phyloP scores from a whole-genome alignment of 2,888 invertebrate genomes.

The Parascotia fuliginaria region DNA sequence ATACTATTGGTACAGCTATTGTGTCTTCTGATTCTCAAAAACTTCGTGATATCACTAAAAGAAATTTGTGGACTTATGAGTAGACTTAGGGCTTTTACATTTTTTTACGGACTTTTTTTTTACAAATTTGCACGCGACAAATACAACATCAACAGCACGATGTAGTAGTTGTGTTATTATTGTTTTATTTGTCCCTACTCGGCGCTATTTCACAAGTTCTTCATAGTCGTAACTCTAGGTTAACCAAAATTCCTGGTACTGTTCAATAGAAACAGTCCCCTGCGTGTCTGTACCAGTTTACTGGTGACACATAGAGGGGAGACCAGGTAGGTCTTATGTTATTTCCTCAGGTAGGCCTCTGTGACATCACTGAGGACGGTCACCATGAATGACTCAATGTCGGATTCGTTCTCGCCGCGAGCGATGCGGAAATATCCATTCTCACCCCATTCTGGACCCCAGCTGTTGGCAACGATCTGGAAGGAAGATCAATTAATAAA shows the following conservation, averaged over 20 bases:
- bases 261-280: slow-evolving; percentile 63
- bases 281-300: slow-evolving; percentile 56
- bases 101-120: too few relatives aligned
- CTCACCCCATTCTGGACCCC: slow-evolving; percentile 97
- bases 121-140: too few relatives aligned
- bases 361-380: slow-evolving; percentile 90
- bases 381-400: slow-evolving; percentile 95
- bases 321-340: slow-evolving; percentile 64
- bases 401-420: slow-evolving; percentile 94
- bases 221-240: slow-evolving; percentile 11
- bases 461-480: slow-evolving; percentile 97
- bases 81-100: too few relatives aligned
- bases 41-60: too few relatives aligned
- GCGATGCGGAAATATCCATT: slow-evolving; percentile 95
- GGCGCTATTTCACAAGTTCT: neutral
- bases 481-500: slow-evolving; percentile 23
- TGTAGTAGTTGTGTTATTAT: too few relatives aligned
- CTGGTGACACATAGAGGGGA: slow-evolving; percentile 66
- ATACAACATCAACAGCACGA: too few relatives aligned
- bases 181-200: too few relatives aligned
- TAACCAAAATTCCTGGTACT: slow-evolving; percentile 67
- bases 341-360: slow-evolving; percentile 69
- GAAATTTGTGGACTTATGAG: too few relatives aligned
- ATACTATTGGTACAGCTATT: too few relatives aligned
- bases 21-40: too few relatives aligned